Evolutionary conservation across 2,797 vertebrate species (phyloP).

Genomic region (Notoglanidium macrostoma): DNA sequence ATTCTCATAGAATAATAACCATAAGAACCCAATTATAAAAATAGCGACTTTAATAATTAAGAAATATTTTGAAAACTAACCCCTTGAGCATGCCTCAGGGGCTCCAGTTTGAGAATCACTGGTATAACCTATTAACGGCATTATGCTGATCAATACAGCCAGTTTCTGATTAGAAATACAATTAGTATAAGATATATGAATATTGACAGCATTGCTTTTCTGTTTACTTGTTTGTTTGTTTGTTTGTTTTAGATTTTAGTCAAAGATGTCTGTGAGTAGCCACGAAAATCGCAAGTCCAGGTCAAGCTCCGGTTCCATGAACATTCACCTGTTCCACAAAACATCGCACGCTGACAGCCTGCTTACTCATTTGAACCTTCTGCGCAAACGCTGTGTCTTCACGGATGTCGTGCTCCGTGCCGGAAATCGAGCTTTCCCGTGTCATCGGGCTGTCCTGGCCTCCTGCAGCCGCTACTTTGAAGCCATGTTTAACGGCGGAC

Average conservation of each 20-base stretch:
- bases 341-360: conserved; percentile 83
- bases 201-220: neutral
- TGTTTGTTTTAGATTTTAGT: conserved; percentile 24
- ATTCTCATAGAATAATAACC: neutral
- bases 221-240: conserved; percentile 7
- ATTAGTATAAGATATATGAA: neutral
- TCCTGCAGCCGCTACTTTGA: conserved; percentile 86
- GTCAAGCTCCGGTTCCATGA: conserved; percentile 86
- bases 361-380: conserved; percentile 83
- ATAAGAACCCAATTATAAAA: neutral
- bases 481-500: conserved; percentile 83
- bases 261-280: conserved; percentile 82
- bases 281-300: conserved; percentile 87
- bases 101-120: neutral
- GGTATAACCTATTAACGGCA: neutral
- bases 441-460: conserved; percentile 83
- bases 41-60: neutral
- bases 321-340: conserved; percentile 86
- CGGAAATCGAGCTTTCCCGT: conserved; percentile 77
- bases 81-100: no score
- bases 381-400: conserved; percentile 80
- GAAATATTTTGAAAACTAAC: neutral
- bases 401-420: conserved; percentile 81
- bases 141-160: neutral
- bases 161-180: neutral